Evolutionary conservation across 2,113 vertebrate species (phyloP), one percentile per base, ranked within the genome.

Genomic region (Stercorarius parasiticus): DNA sequence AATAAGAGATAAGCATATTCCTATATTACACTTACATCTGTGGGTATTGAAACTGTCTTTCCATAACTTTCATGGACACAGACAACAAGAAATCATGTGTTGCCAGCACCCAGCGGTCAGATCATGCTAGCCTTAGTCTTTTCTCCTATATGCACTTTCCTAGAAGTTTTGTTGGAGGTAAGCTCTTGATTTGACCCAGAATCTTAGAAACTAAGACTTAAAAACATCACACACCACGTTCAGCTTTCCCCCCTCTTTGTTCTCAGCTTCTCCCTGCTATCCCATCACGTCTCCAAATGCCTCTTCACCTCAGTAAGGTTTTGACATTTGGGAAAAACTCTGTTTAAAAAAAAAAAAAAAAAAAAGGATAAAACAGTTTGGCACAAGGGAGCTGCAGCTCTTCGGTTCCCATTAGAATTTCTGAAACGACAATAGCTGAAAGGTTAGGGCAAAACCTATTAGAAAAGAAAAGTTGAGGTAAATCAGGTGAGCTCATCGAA

Each of bases 381-480:
- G 81, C 95, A 93, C 88, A 91, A 92, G 84, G 86, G 95, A 96
- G 53, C 82, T 71, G 55, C 84, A 79, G 88, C 81, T 91, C 93
- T 96, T 98, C 93, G 96, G 97, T 98, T 98, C 97, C 97, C 97
- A 93, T 92, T 97, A 98, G 97, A 98, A 90, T 97, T 97, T 97
- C 96, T 98, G 94, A 98, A 97, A 97, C 1, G 95, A 98, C 98
- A 97, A 94, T 97, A 97, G 96, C 97, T 97, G 97, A 98, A 98
- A 98, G 98, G 97, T 98, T 98, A 98, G 95, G 97, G 97, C 97
- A 98, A 98, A 98, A 98, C 97, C 98, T 98, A 98, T 98, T 98
- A 98, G 97, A 97, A 98, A 98, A 98, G 97, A 98, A 98, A 98
- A 98, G 98, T 98, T 98, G 97, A 98, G 98, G 97, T 97, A 98